These are phyloP conservation scores for Manis javanica DNA, from an alignment of 2,797 vertebrate genomes.

Conservation along the genomic window DNA sequence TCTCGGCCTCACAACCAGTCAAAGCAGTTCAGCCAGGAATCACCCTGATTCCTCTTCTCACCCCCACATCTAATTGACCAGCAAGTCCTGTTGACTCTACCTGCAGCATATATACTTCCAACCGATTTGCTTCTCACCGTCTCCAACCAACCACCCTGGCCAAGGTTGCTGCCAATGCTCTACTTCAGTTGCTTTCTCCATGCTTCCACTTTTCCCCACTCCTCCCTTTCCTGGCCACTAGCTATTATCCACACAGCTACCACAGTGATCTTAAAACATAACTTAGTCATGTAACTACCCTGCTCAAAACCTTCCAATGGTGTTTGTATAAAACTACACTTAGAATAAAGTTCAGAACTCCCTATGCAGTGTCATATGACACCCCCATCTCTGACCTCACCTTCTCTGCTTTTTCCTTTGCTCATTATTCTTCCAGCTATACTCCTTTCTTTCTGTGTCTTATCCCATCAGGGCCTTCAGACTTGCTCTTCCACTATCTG, in stretches of 20 bases:
- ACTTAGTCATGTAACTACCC: neutral
- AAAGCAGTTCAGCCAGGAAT: neutral
- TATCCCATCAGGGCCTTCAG: neutral
- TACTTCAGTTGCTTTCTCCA: neutral
- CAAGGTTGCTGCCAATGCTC: neutral
- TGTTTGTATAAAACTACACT: neutral
- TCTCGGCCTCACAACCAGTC: neutral
- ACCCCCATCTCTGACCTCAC: neutral
- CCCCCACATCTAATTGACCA: neutral
- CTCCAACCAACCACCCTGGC: neutral
- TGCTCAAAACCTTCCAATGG: neutral
- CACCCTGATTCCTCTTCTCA: neutral
- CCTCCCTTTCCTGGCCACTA: neutral
- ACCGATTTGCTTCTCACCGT: neutral
- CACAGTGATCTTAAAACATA: neutral
- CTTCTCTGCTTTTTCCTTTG: neutral
- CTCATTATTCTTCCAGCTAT: neutral
- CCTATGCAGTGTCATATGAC: neutral
- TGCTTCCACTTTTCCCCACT: too few species aligned
- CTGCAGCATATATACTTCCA: neutral
- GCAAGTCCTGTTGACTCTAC: neutral
- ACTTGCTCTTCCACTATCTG: neutral
- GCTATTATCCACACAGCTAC: neutral
- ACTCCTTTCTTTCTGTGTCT: neutral
- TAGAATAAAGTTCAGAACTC: neutral